A percentile compares a stretch with the other conserved stretches of the same genome.
These are phyloP conservation scores for Brachionus asplanchnoidis DNA, from an alignment of 1,140 invertebrate species.

Conservation along the genomic window DNA sequence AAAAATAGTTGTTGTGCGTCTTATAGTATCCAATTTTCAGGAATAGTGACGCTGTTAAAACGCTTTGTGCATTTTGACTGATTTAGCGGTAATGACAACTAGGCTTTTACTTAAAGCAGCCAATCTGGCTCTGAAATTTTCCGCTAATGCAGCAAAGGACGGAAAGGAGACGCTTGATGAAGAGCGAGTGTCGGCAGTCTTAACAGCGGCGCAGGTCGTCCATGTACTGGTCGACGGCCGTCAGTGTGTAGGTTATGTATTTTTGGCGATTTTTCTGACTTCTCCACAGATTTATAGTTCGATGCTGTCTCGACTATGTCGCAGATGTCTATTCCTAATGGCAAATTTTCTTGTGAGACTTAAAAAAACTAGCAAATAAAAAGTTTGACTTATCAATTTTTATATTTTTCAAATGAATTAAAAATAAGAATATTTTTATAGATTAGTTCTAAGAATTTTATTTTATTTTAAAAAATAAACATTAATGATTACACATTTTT, in stretches of 20 bases:
- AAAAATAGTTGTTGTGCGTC: neutral
- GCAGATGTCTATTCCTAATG: conserved; percentile 26
- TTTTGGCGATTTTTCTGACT: conserved; percentile 32
- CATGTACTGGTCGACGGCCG: no score
- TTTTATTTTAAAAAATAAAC: neutral
- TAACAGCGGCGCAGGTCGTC: no score
- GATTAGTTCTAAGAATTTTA: neutral
- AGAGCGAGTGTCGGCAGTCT: no score
- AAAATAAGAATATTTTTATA: neutral
- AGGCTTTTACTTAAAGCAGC: neutral
- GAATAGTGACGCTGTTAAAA: neutral
- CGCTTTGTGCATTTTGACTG: neutral
- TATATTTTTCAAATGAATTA: neutral
- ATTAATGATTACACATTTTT: neutral
- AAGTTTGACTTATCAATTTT: neutral
- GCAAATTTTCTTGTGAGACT: neutral
- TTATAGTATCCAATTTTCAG: no score
- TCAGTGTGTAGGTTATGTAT: conserved; percentile 21
- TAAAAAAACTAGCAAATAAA: neutral
- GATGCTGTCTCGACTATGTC: conserved; percentile 34
- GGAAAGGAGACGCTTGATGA: no score
- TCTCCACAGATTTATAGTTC: conserved; percentile 41
- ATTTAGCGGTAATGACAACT: no score
- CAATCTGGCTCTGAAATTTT: neutral
- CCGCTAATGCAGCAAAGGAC: no score